phyloP scores from a whole-genome alignment of 2,888 invertebrate species.

The Scaptomyza cyrtandrae region DNA sequence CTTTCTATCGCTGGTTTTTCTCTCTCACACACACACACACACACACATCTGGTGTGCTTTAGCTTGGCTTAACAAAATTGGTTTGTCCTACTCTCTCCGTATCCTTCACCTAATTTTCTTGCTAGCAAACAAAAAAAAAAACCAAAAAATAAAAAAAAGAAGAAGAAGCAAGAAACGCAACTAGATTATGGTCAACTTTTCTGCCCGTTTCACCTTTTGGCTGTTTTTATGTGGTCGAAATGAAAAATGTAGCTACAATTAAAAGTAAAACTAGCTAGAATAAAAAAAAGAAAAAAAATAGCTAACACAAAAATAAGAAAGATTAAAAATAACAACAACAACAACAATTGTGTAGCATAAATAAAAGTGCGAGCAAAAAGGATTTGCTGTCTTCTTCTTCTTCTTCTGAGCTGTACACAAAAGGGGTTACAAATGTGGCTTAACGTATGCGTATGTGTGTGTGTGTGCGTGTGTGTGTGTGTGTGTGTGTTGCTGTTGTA shows the following conservation, averaged over 20 bases:
- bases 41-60: background rate
- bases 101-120: conserved; percentile 72
- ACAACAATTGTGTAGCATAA: conserved; percentile 3
- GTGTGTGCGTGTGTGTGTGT: background rate
- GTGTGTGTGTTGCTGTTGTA: conserved; percentile 26
- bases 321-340: conserved; percentile 1
- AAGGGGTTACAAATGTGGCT: conserved; percentile 48
- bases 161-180: background rate
- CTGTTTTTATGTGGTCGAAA: conserved; percentile 30
- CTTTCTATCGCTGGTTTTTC: background rate
- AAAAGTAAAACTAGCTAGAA: conserved; percentile 22
- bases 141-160: no score
- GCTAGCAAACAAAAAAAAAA: conserved; percentile 44
- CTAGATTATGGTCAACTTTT: conserved; percentile 67
- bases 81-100: conserved; percentile 54
- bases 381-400: conserved; percentile 7
- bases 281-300: conserved; percentile 19
- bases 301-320: no score
- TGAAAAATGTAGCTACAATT: conserved; percentile 41
- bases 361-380: conserved; percentile 31
- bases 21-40: background rate
- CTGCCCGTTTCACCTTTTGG: conserved; percentile 23
- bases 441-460: conserved; percentile 2
- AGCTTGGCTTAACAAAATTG: conserved; percentile 27
- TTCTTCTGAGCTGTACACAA: conserved; percentile 21